phyloP scores from a whole-genome alignment of 2,888 invertebrate genomes.

The Ptychoptera contaminata region DNA sequence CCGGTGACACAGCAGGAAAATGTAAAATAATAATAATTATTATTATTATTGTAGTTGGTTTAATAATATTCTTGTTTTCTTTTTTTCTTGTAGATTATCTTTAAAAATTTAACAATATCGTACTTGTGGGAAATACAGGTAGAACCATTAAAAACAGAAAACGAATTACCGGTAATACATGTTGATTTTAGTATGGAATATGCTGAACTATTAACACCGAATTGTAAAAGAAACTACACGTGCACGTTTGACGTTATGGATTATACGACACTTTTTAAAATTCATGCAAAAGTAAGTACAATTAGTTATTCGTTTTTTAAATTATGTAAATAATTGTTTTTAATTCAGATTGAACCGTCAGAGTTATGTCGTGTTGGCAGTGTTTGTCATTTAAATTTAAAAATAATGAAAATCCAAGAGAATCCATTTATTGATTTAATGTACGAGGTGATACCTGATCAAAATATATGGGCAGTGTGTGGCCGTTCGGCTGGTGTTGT shows the following conservation, averaged over 20 bases:
- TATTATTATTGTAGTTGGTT: neutral
- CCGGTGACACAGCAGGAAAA: conserved; percentile 41
- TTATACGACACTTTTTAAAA: conserved; percentile 72
- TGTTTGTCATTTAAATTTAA: conserved; percentile 67
- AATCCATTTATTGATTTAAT: conserved; percentile 43
- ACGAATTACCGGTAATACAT: conserved; percentile 41
- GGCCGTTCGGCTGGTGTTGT: conserved; percentile 76
- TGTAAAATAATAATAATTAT: conserved; percentile 25
- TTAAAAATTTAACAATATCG: conserved; percentile 57
- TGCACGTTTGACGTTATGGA: conserved; percentile 68
- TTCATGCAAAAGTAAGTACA: conserved; percentile 38
- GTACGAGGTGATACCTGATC: conserved; percentile 88
- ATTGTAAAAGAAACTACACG: conserved; percentile 33
- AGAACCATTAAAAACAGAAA: conserved; percentile 41
- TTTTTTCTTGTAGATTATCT: conserved; percentile 38
- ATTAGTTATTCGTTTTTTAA: no score
- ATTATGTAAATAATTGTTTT: no score
- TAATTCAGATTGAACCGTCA: conserved; percentile 45
- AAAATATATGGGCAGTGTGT: conserved; percentile 84
- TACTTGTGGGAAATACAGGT: conserved; percentile 71
- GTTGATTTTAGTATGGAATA: conserved; percentile 49
- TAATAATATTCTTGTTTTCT: neutral
- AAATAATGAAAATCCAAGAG: conserved; percentile 43
- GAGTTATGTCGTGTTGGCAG: conserved; percentile 82
- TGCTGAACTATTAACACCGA: conserved; percentile 22